Percentiles rank a stretch among this genome's conserved stretches.
phyloP scores from a whole-genome alignment of 2,888 invertebrate genomes.

The Heliconius aoede region DNA sequence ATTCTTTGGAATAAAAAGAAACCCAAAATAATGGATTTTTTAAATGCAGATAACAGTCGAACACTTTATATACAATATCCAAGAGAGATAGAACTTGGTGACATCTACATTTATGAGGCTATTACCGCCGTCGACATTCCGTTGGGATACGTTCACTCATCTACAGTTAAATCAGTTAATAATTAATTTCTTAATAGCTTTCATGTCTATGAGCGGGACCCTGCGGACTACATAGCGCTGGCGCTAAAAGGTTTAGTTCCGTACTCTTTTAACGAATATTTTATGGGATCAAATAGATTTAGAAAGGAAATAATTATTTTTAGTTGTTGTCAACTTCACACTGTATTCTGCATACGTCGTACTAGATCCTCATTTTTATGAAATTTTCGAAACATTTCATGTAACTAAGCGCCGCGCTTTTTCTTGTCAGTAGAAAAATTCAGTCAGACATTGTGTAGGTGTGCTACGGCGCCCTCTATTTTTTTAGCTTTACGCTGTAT shows the following conservation, averaged over 20 bases:
- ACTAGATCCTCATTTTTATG: too few relatives aligned
- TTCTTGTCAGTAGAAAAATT: too few relatives aligned
- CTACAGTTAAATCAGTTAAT: constrained; percentile 26
- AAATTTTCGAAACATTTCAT: too few relatives aligned
- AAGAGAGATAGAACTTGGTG: constrained; percentile 13
- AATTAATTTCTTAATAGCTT: constrained; percentile 24
- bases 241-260: constrained; percentile 1
- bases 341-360: too few relatives aligned
- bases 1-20: background rate
- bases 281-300: background rate
- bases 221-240: background rate
- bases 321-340: too few relatives aligned
- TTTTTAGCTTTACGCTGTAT: too few relatives aligned
- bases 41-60: background rate
- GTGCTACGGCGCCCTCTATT: too few relatives aligned
- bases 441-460: too few relatives aligned
- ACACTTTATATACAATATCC: background rate
- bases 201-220: constrained; percentile 1
- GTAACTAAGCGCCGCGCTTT: too few relatives aligned
- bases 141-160: constrained; percentile 22
- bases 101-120: constrained; percentile 19
- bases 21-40: background rate
- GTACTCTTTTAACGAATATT: background rate
- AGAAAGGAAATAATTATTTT: too few relatives aligned
- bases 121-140: constrained; percentile 14